Percentiles rank a stretch among this genome's conserved stretches.
Conservation (phyloP, 1,140 invertebrate species). For the Teleopsis dalmanni region DNA sequence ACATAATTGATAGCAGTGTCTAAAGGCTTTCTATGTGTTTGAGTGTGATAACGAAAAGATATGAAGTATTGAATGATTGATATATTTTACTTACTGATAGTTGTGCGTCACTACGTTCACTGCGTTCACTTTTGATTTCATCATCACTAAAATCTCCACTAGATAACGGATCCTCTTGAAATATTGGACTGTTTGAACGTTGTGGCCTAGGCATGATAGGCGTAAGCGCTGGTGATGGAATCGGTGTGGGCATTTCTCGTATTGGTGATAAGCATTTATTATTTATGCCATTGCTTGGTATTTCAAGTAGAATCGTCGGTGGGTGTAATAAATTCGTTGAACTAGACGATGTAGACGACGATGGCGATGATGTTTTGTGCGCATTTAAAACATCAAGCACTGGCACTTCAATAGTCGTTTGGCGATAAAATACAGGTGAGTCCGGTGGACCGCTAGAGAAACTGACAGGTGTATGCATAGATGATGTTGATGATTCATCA, state of each 20-base stretch:
- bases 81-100: conserved; percentile 14
- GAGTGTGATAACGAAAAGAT: too few species aligned
- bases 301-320: conserved; percentile 63
- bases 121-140: conserved; percentile 24
- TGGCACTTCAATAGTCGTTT: conserved; percentile 54
- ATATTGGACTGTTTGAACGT: conserved; percentile 16
- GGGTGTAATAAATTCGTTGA: conserved; percentile 55
- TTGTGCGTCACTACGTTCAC: conserved; percentile 21
- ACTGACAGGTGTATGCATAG: conserved; percentile 51
- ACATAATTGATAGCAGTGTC: too few species aligned
- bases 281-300: conserved; percentile 56
- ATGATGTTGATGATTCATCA: conserved; percentile 55
- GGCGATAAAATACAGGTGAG: conserved; percentile 47
- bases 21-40: too few species aligned
- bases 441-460: conserved; percentile 49
- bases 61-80: too few species aligned
- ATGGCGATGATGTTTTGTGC: conserved; percentile 47
- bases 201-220: conserved; percentile 50
- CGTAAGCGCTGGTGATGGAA: conserved; percentile 59
- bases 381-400: conserved; percentile 58
- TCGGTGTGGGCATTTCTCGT: conserved; percentile 61
- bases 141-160: conserved; percentile 29
- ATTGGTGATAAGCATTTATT: conserved; percentile 68
- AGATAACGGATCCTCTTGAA: conserved; percentile 26
- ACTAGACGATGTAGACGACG: conserved; percentile 21